These are phyloP conservation scores for Falco columbarius DNA, from an alignment of 2,797 vertebrate species.

Conservation along the genomic window DNA sequence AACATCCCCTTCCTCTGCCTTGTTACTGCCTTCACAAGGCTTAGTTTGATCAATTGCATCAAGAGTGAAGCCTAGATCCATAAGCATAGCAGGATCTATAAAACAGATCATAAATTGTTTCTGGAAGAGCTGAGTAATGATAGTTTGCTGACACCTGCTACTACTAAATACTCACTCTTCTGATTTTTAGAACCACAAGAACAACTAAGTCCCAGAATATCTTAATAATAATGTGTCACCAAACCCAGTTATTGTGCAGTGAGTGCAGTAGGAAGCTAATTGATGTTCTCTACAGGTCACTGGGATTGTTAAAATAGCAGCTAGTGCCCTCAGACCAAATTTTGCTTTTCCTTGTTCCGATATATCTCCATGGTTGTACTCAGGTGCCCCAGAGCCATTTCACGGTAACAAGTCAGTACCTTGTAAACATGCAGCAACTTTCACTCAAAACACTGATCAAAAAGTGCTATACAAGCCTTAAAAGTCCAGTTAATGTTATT, in stretches of 20 bases:
- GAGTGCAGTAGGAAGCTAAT: not conserved
- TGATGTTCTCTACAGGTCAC: not conserved
- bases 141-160: not conserved
- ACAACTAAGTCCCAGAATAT: not conserved
- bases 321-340: not conserved
- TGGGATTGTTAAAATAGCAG: not conserved
- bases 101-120: constrained; percentile 11
- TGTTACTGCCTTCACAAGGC: constrained; percentile 53
- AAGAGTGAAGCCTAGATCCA: constrained; percentile 1
- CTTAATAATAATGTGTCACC: not conserved
- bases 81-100: not conserved
- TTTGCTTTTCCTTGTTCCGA: not conserved
- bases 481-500: not conserved
- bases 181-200: not conserved
- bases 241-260: not conserved
- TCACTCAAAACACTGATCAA: not conserved
- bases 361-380: not conserved
- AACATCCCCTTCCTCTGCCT: not conserved
- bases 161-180: not conserved
- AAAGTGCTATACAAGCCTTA: not conserved
- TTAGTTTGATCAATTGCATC: constrained; percentile 42
- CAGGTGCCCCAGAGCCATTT: not conserved
- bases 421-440: not conserved
- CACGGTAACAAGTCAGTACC: not conserved
- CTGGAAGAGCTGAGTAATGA: constrained; percentile 1